Evolutionary conservation across 2,113 vertebrate species (phyloP), one percentile per base, ranked within the genome.

Genomic region (Chionomys nivalis): DNA sequence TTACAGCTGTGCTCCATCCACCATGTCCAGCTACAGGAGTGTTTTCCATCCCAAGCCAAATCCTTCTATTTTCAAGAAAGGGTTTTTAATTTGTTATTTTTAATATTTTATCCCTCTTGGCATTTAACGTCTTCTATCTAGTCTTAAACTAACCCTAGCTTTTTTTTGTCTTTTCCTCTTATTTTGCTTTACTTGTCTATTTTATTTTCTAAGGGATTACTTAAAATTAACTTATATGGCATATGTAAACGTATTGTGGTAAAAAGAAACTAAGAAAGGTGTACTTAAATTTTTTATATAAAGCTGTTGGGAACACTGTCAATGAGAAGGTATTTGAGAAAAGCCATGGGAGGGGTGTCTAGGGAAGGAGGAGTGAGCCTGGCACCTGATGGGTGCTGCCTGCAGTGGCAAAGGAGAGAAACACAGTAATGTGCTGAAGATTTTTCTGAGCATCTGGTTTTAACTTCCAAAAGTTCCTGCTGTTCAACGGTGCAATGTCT

Each of bases 201-300:
- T 72, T 90, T 89, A 93, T 21, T 95, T 88, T 91, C 76, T 90
- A 86, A 49, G 61, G 31, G 39, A 92, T 68, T 96, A 16, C 23
- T 90, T 95, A 70, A 95, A 58, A 90, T 83, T 77, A 70, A 90
- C 58, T 95, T 63, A 76, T 14, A 68, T 42, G 11, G 93, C 55
- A 92, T 12, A 83, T n/a, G 16, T 82, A 92, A 85, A 82, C 33
- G 17, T 44, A 55, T 6, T 49, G 31, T 86, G 66, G 85, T 70
- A 70, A 95, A 68, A 94, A 87, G 79, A 86, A 63, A 83, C 26
- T 78, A 90, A 89, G 55, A 92, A 89, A 93, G 36, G 14, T 77
- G 5, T 10, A 79, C 31, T 23, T 58, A 58, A 12, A n/a, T 4
- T 36, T 65, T 63, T 26, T 36, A 47, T 31, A 66, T 49, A n/a